Percentiles rank a stretch among this genome's conserved stretches.
Evolutionary conservation across 1,140 invertebrate genomes (phyloP).

Genomic region (Brachionus angularis): DNA sequence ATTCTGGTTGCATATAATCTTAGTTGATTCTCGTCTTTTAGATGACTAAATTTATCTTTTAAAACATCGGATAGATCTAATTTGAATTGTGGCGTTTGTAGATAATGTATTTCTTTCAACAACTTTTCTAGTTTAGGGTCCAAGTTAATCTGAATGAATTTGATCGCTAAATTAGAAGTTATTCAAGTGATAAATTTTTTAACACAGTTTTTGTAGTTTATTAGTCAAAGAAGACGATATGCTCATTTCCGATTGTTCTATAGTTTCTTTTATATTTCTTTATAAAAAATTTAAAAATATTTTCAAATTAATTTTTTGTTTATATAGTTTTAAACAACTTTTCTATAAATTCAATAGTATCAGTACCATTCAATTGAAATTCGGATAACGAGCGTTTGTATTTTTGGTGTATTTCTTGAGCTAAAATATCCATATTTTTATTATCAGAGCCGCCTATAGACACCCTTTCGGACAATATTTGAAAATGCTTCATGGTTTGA

Average conservation of each 20-base stretch:
- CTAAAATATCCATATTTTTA: conserved; percentile 54
- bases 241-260: conserved; percentile 50
- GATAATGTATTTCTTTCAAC: conserved; percentile 54
- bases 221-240: conserved; percentile 52
- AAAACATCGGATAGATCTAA: conserved; percentile 45
- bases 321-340: conserved; percentile 44
- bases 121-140: conserved; percentile 53
- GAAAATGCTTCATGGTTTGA: conserved; percentile 57
- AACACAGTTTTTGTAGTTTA: conserved; percentile 54
- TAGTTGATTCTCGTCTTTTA: conserved; percentile 20
- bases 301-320: not conserved
- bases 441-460: conserved; percentile 56
- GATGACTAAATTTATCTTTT: conserved; percentile 36
- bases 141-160: conserved; percentile 53
- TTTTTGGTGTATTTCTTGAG: conserved; percentile 55
- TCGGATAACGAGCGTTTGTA: conserved; percentile 52
- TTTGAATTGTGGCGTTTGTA: conserved; percentile 52
- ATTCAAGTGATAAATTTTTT: conserved; percentile 48
- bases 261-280: conserved; percentile 50
- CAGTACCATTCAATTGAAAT: conserved; percentile 45
- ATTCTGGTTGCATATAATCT: conserved; percentile 49
- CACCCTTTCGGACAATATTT: conserved; percentile 53
- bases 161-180: conserved; percentile 53
- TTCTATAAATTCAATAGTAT: conserved; percentile 49
- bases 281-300: conserved; percentile 14